These are phyloP conservation scores for Arizona elegans DNA, from an alignment of 2,113 vertebrate genomes.

Conservation along the genomic window DNA sequence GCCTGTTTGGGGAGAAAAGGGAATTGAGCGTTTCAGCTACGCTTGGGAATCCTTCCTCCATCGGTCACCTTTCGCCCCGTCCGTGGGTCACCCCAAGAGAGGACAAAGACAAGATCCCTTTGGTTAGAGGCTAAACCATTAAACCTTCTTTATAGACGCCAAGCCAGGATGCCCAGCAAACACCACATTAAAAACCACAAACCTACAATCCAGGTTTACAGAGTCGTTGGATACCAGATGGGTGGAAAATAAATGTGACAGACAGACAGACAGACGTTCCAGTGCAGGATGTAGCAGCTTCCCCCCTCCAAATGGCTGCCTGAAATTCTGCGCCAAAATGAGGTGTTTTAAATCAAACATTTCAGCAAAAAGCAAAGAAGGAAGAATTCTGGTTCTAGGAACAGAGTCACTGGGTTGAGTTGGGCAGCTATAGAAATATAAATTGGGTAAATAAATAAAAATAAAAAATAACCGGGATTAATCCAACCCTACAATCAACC, in stretches of 20 bases:
- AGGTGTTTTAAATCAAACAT: not conserved
- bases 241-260: not conserved
- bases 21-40: not conserved
- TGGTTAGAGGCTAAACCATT: not conserved
- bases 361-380: not conserved
- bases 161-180: not conserved
- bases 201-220: not conserved
- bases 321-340: not conserved
- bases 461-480: not conserved
- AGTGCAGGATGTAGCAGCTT: not conserved
- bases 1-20: constrained; percentile 56
- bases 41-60: not conserved
- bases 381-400: not conserved
- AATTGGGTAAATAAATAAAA: not conserved
- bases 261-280: not conserved
- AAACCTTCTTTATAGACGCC: not conserved
- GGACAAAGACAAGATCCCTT: not conserved
- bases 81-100: not conserved
- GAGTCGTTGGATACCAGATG: not conserved
- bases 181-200: not conserved
- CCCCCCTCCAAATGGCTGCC: fast-evolving
- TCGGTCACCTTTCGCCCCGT: not conserved
- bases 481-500: not conserved
- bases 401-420: not conserved
- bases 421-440: not conserved